phyloP scores from a whole-genome alignment of 2,888 invertebrate species.

The Helicoverpa assulta region DNA sequence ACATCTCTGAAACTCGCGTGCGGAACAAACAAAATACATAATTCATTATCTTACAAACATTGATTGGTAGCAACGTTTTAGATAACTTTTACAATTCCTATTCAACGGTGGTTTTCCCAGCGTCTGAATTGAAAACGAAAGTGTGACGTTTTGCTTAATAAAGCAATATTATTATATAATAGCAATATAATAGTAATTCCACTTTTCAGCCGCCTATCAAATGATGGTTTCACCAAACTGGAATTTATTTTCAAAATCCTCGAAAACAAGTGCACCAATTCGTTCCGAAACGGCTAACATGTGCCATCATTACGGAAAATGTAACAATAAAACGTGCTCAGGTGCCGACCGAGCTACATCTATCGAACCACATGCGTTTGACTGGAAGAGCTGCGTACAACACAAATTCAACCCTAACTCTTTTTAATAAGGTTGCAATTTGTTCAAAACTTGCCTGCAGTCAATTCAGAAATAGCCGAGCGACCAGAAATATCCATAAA shows the following conservation, averaged over 20 bases:
- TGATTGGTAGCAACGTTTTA: neutral
- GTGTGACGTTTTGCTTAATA: neutral
- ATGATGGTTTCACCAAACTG: too few species aligned
- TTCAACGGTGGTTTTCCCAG: neutral
- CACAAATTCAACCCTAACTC: conserved; percentile 42
- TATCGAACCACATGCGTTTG: conserved; percentile 40
- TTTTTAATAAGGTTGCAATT: conserved; percentile 39
- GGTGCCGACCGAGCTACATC: conserved; percentile 44
- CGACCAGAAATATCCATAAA: conserved; percentile 62
- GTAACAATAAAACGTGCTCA: conserved; percentile 42
- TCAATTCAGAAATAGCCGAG: conserved; percentile 58
- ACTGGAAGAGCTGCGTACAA: conserved; percentile 29
- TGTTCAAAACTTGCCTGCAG: conserved; percentile 16
- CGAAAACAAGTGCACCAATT: neutral
- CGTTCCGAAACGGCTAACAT: neutral
- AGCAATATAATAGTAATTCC: too few species aligned
- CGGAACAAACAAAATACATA: conserved; percentile 11
- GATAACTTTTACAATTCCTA: neutral
- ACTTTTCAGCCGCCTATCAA: too few species aligned
- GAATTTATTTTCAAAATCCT: neutral
- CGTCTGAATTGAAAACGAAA: neutral
- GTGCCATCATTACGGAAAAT: conserved; percentile 27
- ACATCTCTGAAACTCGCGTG: neutral
- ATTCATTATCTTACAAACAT: conserved; percentile 13
- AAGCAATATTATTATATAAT: too few species aligned